Base-by-base conservation (phyloP, 2,113 vertebrate species). In the Bufo bufo region DNA sequence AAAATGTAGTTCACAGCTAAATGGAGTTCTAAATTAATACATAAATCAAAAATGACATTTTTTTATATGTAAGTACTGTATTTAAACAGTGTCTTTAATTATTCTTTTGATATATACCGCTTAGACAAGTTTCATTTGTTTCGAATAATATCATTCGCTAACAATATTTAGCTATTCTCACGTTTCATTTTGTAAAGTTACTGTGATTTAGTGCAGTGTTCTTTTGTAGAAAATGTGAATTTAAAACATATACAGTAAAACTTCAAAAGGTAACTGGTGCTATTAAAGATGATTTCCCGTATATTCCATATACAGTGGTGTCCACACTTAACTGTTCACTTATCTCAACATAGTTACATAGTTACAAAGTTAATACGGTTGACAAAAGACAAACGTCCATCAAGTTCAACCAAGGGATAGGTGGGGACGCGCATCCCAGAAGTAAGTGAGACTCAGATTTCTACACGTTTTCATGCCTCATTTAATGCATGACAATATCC, bases 1-100 rank as follows among this genome's bases (percentile, higher is more conserved):
- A 89, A 89, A 84, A 89, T 54, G 87, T 84, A 63, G 87, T 84
- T 89, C 74, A 82, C 87, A 89, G 81, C 84, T 89, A 89, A 89
- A 89, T 89, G 87, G 87, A 89, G 87, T 84, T 89, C 72, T 78
- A 89, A 89, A 89, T 89, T 84, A 89, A 89, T 77, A 84, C 87
- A 89, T 89, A 89, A 89, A 89, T 89, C 87, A 89, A 84, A 89
- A 84, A 84, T 89, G 87, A 84, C 87, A 84, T 84, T 89, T 89
- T 33, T 83, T 89, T 83, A 87, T 77, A 84, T 72, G 75, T 84
- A 84, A 77, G 80, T 77, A 69, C 81, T 84, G 72, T 52, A 47
- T 50, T 77, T 75, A 84, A 89, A 78, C 81, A n/a, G 59, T 52
- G 58, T 71, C 54, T 88, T 84, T 89, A 84, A 89, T 89, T 58